phyloP scores from a whole-genome alignment of 2,888 invertebrate species.

The Mythimna impura region DNA sequence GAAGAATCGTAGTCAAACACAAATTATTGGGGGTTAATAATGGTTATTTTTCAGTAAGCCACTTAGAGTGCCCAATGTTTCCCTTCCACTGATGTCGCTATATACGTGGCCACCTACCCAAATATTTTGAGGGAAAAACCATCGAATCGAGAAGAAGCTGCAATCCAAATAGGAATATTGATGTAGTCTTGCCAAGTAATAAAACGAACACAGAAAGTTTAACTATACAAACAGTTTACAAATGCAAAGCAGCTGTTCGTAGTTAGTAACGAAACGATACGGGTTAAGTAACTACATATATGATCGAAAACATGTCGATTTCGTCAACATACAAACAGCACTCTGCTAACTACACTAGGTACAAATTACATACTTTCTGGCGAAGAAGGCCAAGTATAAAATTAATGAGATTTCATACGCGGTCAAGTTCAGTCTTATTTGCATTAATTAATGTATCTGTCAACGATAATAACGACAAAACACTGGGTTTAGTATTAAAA shows the following conservation, averaged over 20 bases:
- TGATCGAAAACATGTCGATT: slow-evolving; percentile 27
- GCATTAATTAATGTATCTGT: slow-evolving; percentile 47
- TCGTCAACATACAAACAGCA: slow-evolving; percentile 14
- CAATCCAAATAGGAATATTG: neutral
- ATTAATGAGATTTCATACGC: slow-evolving; percentile 49
- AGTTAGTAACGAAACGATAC: slow-evolving; percentile 14
- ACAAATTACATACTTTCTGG: slow-evolving; percentile 31
- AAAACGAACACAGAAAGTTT: neutral
- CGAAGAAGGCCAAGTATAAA: slow-evolving; percentile 52
- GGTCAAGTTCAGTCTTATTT: slow-evolving; percentile 59
- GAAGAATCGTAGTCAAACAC: neutral
- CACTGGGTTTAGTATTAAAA: slow-evolving; percentile 12
- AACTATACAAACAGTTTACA: neutral
- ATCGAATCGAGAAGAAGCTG: neutral
- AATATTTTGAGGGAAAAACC: too few relatives aligned
- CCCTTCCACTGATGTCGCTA: too few relatives aligned
- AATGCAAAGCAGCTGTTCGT: slow-evolving; percentile 16
- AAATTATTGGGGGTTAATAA: neutral
- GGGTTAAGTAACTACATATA: slow-evolving; percentile 19
- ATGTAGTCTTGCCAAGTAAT: neutral
- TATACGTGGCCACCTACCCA: too few relatives aligned
- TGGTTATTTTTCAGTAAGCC: neutral
- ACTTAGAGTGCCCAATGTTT: too few relatives aligned
- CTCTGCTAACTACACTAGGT: slow-evolving; percentile 14
- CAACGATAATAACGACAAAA: slow-evolving; percentile 45